Evolutionary conservation across 2,888 invertebrate species (phyloP), one percentile per base, ranked within the genome.

Genomic region (Hirtodrosophila trivittata): DNA sequence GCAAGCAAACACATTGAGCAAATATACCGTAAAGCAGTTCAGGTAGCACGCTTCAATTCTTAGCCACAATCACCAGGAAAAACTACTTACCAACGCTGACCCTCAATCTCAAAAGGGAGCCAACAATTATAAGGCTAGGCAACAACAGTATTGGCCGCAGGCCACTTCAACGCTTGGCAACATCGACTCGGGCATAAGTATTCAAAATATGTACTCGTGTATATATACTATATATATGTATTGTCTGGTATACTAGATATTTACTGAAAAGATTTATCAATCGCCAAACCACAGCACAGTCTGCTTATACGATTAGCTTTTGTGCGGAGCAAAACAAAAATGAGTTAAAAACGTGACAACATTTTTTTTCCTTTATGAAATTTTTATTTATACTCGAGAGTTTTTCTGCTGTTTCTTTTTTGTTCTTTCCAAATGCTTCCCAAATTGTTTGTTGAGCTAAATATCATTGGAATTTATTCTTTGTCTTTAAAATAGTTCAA

Each of bases 271-370:
- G 38, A 21, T 55, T 57, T 58, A 64, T 47, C 39, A 39, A n/a
- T 28, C 41, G 10, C 3, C 39, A 43, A 14, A 49, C 41, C 37
- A 59, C 14, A 21, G 35, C n/a, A 25, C 14, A 38, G 12, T 50
- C 37, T 58, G 45, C 50, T 49, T 35, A 49, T 12, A 30, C 43
- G 7, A 13, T 35, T 37, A 35, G n/a, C 21, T 54, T 8, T 72
- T 45, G 18, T 41, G 21, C 5, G 18, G 18, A 13, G 8, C 35
- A 38, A 37, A 6, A 43, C 14, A 18, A 32, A 76, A 77, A 66
- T 66, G 57, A 85, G 72, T 66, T 73, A 70, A 73, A 77, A 81
- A 78, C 81, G 81, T 85, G 83, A 81, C 81, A 70, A 66, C 37
- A 46, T 67, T 56, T 52, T 57, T 47, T 64, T 51, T 35, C 13